These are phyloP conservation scores for Callipepla californica DNA, from an alignment of 2,113 vertebrate genomes.

Conservation along the genomic window DNA sequence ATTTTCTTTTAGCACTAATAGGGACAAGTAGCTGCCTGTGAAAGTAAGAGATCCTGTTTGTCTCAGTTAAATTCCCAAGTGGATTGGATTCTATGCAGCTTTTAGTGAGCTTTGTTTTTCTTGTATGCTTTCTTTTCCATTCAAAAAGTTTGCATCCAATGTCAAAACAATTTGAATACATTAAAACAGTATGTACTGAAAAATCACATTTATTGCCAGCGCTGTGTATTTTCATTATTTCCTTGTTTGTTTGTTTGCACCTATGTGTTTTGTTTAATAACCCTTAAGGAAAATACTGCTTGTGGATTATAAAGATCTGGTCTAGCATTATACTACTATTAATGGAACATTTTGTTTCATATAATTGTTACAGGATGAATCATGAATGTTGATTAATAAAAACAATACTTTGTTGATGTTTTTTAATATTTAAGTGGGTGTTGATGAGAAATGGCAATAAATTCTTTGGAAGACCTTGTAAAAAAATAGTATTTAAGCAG, in stretches of 20 bases:
- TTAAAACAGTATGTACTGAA: background rate
- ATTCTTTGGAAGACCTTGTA: background rate
- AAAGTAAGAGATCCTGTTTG: background rate
- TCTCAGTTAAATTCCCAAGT: background rate
- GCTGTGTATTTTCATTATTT: background rate
- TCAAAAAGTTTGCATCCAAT: background rate
- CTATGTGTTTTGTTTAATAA: background rate
- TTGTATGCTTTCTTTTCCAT: background rate
- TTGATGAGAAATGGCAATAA: slow-evolving; percentile 3
- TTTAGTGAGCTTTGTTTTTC: background rate
- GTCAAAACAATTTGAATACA: background rate
- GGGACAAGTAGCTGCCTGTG: background rate
- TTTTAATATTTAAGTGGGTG: background rate
- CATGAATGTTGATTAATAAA: slow-evolving; percentile 10
- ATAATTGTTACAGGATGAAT: background rate
- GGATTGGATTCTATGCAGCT: background rate
- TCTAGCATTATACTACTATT: background rate
- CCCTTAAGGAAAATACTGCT: background rate
- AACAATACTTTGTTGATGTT: slow-evolving; percentile 12
- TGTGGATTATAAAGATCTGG: background rate
- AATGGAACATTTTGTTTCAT: background rate
- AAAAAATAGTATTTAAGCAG: background rate
- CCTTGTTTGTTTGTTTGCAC: background rate
- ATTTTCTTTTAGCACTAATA: background rate
- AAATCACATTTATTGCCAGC: background rate